Base-by-base conservation (phyloP, 2,113 vertebrate genomes). In the Heterotilapia buettikoferi region DNA sequence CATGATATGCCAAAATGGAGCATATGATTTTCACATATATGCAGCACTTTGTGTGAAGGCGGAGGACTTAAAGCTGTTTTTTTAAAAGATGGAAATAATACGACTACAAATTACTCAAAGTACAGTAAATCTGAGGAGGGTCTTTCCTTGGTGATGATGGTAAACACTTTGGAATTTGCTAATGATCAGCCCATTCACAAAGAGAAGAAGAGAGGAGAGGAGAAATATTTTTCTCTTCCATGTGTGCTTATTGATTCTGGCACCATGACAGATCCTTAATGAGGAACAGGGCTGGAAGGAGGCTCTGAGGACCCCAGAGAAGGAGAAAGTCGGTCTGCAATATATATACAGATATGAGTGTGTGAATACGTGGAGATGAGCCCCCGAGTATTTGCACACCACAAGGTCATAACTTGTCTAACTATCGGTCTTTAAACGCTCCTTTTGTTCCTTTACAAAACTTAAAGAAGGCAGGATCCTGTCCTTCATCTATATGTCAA, bases 171-270 rank as follows among this genome's bases (percentile, higher is more conserved):
- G 94, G 92, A 96, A 95, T 95, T 95, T 68, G 76, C 86, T 96
- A 95, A 96, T 95, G 95, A 94, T 93, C 88, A 90, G 71, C 80
- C 90, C 92, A 94, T 95, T 95, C 92, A 95, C 87, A 90, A 90
- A 91, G 89, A 91, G 26, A 38, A 83, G 82, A 85, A 7, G 61
- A 66, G 63, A 84, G 21, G 57, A 86, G 53, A 83, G 76, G n/a
- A 81, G 68, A 84, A n/a, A 61, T 59, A 83, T 47, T 52, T 66
- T 88, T 89, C 91, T 78, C 90, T 89, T 89, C 86, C 94, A 93
- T 95, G 89, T 94, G 90, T 89, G 91, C 88, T 91, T 96, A 96
- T 96, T 96, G 94, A 96, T 96, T 96, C 93, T 96, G 95, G 95
- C 95, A 94, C 91, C 87, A 85, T 90, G 94, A 95, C 93, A 94